Evolutionary conservation across 1,140 invertebrate genomes (phyloP), one percentile per base, ranked within the genome.

Genomic region (Drosophila equinoxialis): DNA sequence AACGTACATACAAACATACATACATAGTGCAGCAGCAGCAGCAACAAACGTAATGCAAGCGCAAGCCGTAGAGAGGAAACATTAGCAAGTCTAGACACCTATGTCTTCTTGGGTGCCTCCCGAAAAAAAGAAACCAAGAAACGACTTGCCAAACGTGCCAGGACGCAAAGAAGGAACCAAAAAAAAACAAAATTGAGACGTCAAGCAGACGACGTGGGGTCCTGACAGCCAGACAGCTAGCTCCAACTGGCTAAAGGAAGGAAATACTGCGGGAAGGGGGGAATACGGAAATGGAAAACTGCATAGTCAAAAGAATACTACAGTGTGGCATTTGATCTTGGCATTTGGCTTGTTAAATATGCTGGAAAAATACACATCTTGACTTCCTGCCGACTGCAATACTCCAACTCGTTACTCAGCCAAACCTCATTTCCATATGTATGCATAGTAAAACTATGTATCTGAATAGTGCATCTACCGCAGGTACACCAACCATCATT

Each of bases 81-180:
- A 91, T 91, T 91, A 91, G 82, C 74, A 84, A 78, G 90, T 91
- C 90, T 91, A 91, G 90, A 91, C 90, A 91, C 90, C 90, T 91
- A 51, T 51, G 45, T 90, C 86, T 83, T 91, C 90, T 91, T 90
- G 90, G 84, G 7, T 48, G 45, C 14, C 14, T 7, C 17, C 62
- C 65, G 63, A 74, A 83, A 77, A 55, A 87, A 87, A 79, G 68
- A 78, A 79, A 78, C 54, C 35, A 20, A 41, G 17, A 26, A 73
- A 74, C 61, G 70, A 74, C 73, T 58, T 68, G 51, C 74, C 45
- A 61, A 74, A 59, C 59, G 42, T 76, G 72, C 79, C 74, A 75
- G 71, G 76, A 70, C 70, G 55, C 61, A 74, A 64, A 65, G 64
- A 51, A 87, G 77, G 68, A 79, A 75, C 30, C 2, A 83, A 64